Percentiles rank a stretch among this genome's conserved stretches.
These are phyloP conservation scores for Griposia aprilina DNA, from an alignment of 2,888 invertebrate species.

Conservation along the genomic window DNA sequence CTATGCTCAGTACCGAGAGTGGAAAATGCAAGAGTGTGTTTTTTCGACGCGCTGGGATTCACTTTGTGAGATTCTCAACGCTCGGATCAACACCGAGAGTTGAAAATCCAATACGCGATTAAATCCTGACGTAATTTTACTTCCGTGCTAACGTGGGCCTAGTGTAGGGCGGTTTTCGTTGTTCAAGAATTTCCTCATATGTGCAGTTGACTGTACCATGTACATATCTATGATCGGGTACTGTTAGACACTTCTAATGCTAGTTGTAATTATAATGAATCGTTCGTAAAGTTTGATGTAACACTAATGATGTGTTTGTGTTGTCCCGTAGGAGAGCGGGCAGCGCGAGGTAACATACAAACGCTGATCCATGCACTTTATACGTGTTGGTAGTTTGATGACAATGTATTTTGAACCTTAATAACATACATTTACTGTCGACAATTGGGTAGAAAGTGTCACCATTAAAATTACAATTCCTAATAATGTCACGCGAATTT, in stretches of 20 bases:
- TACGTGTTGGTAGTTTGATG: constrained; percentile 77
- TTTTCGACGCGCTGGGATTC: too few species aligned
- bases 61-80: too few species aligned
- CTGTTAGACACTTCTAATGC: background rate
- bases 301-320: constrained; percentile 85
- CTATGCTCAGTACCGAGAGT: too few species aligned
- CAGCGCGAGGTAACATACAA: constrained; percentile 92
- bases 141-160: too few species aligned
- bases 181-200: background rate
- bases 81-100: too few species aligned
- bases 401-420: constrained; percentile 70
- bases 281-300: constrained; percentile 46
- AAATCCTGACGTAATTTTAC: too few species aligned
- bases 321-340: constrained; percentile 93
- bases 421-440: accelerated
- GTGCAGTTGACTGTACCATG: background rate
- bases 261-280: constrained; percentile 35
- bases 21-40: too few species aligned
- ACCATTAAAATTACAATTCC: background rate
- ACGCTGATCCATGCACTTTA: constrained; percentile 86
- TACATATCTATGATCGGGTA: background rate
- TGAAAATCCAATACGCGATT: too few species aligned
- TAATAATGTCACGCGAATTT: background rate
- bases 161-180: background rate
- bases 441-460: background rate